phyloP scores from a whole-genome alignment of 1,140 invertebrate genomes.

The Drosophila rhopaloa region DNA sequence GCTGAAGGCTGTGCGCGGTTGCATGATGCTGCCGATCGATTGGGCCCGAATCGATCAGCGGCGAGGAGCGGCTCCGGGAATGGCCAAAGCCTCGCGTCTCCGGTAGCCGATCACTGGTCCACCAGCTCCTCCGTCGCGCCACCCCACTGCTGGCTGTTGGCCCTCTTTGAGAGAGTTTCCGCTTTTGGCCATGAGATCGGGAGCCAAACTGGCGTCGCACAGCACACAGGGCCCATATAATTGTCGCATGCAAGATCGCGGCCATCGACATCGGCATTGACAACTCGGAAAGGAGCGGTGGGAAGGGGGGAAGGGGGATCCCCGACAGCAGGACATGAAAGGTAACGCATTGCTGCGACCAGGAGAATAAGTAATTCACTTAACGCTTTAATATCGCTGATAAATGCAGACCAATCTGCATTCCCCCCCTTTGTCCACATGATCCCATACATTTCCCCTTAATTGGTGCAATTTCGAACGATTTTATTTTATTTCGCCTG shows the following conservation, averaged over 20 bases:
- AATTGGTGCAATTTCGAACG: conserved; percentile 81
- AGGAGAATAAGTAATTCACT: conserved; percentile 82
- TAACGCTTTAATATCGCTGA: conserved; percentile 84
- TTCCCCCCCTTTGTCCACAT: not conserved
- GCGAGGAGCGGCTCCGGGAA: conserved; percentile 46
- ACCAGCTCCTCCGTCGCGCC: not conserved
- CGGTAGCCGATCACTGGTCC: conserved; percentile 55
- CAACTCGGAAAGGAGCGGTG: conserved; percentile 6
- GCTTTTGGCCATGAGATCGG: conserved; percentile 52
- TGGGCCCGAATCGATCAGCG: conserved; percentile 79
- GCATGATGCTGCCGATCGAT: conserved; percentile 83
- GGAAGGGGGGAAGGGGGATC: too few relatives aligned
- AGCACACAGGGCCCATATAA: conserved; percentile 57
- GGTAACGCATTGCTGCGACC: conserved; percentile 72
- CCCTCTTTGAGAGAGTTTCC: conserved; percentile 36
- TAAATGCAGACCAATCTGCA: conserved; percentile 70
- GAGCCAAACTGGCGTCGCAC: conserved; percentile 76
- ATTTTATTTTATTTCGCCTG: conserved; percentile 78
- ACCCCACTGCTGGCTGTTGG: not conserved
- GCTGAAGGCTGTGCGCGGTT: conserved; percentile 74
- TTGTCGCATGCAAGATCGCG: conserved; percentile 81
- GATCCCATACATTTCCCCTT: conserved; percentile 61
- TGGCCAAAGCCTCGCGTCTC: conserved; percentile 42
- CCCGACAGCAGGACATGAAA: conserved; percentile 69
- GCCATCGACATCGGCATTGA: conserved; percentile 60